These are phyloP conservation scores for Coendou prehensilis DNA, from an alignment of 2,797 vertebrate species.

Conservation along the genomic window DNA sequence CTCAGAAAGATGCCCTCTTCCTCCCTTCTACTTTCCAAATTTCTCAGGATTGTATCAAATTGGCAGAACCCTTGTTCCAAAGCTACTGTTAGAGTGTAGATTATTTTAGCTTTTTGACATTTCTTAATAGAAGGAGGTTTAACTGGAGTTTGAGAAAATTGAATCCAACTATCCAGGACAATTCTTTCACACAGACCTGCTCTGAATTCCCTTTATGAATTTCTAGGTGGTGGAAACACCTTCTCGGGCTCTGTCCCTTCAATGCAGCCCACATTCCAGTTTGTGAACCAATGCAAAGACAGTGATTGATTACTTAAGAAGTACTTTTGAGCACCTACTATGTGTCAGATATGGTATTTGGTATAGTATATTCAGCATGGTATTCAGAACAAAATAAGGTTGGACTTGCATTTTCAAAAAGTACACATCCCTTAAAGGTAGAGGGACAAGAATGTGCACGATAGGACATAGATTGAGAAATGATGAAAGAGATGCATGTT, in stretches of 20 bases:
- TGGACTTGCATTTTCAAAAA: slow-evolving; percentile 16
- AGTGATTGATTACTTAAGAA: slow-evolving; percentile 30
- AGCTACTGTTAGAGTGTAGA: background rate
- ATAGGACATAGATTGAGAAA: background rate
- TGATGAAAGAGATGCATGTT: background rate
- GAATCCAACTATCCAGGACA: background rate
- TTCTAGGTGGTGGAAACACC: background rate
- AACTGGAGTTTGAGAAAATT: slow-evolving; percentile 43
- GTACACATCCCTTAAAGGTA: background rate
- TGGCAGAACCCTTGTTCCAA: slow-evolving; percentile 37
- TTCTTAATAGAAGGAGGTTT: slow-evolving; percentile 54
- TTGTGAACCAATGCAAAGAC: background rate
- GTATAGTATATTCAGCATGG: background rate
- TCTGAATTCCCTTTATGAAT: slow-evolving; percentile 30
- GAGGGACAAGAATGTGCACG: background rate
- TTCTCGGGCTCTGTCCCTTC: slow-evolving; percentile 24
- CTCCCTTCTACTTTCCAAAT: slow-evolving; percentile 41
- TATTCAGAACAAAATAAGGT: background rate
- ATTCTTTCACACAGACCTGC: background rate
- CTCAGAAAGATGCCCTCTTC: background rate
- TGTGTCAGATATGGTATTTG: background rate
- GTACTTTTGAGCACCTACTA: background rate
- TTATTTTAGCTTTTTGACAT: slow-evolving; percentile 13
- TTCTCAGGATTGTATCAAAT: slow-evolving; percentile 38
- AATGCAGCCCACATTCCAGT: background rate